A percentile compares a stretch with the other conserved stretches of the same genome.
Evolutionary conservation across 2,888 invertebrate genomes (phyloP).

Genomic region (Eupsilia transversa): DNA sequence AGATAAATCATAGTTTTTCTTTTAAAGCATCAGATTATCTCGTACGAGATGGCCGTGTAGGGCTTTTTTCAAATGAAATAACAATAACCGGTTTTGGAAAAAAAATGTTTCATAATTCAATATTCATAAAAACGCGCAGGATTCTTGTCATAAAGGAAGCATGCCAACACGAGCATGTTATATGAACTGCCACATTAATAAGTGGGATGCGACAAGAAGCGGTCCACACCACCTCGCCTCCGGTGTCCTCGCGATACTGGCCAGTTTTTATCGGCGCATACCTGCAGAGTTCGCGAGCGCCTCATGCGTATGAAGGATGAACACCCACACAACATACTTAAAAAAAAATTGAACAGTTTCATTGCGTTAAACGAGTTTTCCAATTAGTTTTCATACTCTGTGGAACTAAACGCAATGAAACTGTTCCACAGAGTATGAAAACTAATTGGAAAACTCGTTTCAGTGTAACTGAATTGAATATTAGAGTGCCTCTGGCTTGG

Average conservation of each 20-base stretch:
- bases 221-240: constrained; percentile 58
- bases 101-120: constrained; percentile 44
- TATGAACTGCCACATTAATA: constrained; percentile 71
- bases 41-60: not conserved
- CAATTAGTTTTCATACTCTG: constrained; percentile 1
- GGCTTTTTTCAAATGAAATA: constrained; percentile 16
- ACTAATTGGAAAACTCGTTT: not conserved
- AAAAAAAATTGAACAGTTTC: constrained; percentile 22
- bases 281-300: constrained; percentile 56
- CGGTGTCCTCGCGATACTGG: constrained; percentile 66
- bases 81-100: constrained; percentile 48
- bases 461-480: not conserved
- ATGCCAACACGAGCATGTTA: constrained; percentile 60
- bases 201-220: constrained; percentile 69
- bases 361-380: not conserved
- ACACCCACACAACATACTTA: constrained; percentile 26
- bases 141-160: constrained; percentile 64
- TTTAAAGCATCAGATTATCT: constrained; percentile 22
- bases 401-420: constrained; percentile 6
- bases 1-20: constrained; percentile 38
- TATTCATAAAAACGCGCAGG: constrained; percentile 57
- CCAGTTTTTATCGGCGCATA: constrained; percentile 72
- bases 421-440: constrained; percentile 4
- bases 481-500: not conserved
- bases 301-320: constrained; percentile 40